A percentile compares a stretch with the other conserved stretches of the same genome.
Evolutionary conservation across 2,888 invertebrate species (phyloP).

Genomic region (Catotricha subobsoleta): DNA sequence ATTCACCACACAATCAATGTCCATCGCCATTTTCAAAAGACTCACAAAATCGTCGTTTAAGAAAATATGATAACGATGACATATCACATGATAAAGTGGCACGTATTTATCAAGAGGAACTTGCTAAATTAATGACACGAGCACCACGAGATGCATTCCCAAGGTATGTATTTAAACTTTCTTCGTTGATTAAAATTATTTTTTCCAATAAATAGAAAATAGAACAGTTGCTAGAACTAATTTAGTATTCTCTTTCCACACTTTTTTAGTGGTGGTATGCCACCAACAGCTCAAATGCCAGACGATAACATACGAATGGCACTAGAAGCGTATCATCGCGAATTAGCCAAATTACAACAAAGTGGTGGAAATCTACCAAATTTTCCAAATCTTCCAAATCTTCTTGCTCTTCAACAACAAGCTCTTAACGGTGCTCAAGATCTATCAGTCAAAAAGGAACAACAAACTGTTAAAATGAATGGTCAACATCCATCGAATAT

Average conservation of each 20-base stretch:
- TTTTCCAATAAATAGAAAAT: background rate
- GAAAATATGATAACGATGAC: conserved; percentile 83
- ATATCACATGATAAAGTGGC: conserved; percentile 93
- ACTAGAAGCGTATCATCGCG: conserved; percentile 81
- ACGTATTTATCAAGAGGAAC: conserved; percentile 85
- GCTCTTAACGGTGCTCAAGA: conserved; percentile 58
- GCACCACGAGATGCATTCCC: conserved; percentile 61
- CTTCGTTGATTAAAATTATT: background rate
- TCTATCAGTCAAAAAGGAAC: conserved; percentile 66
- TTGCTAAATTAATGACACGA: conserved; percentile 81
- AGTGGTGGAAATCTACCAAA: conserved; percentile 35
- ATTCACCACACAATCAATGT: conserved; percentile 61
- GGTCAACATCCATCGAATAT: conserved; percentile 21
- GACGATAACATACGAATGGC: conserved; percentile 80
- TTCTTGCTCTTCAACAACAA: conserved; percentile 64
- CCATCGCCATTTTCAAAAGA: conserved; percentile 53
- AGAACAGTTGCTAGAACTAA: conserved; percentile 30
- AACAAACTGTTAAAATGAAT: conserved; percentile 33
- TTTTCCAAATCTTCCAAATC: conserved; percentile 38
- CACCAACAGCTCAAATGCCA: conserved; percentile 24
- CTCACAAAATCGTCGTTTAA: conserved; percentile 43
- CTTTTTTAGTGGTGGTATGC: conserved; percentile 38
- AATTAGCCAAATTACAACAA: conserved; percentile 64
- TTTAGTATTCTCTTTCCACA: conserved; percentile 66
- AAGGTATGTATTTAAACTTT: conserved; percentile 38